These are phyloP conservation scores for Squalus acanthias DNA, from an alignment of 2,797 vertebrate species.

Conservation along the genomic window DNA sequence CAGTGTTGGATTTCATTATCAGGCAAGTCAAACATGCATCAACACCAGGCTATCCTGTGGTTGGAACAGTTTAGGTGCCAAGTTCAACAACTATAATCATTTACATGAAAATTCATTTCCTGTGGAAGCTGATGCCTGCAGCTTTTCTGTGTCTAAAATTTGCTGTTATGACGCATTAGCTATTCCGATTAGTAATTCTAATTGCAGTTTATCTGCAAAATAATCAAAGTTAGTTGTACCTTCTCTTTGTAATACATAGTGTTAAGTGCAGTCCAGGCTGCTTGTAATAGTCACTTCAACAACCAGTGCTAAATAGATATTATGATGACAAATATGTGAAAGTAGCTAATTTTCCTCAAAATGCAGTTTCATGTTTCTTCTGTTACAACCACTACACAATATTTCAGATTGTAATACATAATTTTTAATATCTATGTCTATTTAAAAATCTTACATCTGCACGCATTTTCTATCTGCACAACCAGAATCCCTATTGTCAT, in stretches of 20 bases:
- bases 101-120: conserved; percentile 4
- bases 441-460: background rate
- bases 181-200: conserved; percentile 11
- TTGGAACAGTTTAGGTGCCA: background rate
- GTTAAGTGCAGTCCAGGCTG: background rate
- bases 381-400: background rate
- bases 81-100: conserved; percentile 17
- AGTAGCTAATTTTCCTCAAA: background rate
- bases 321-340: background rate
- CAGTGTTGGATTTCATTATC: background rate
- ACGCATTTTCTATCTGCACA: background rate
- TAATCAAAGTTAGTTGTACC: background rate
- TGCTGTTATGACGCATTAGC: background rate
- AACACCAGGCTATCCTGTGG: background rate
- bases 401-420: background rate
- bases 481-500: background rate
- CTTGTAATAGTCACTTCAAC: background rate
- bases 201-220: conserved; percentile 21
- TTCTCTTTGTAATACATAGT: background rate
- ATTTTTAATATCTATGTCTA: background rate
- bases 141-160: background rate
- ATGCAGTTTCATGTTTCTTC: background rate
- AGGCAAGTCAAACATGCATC: background rate
- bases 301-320: background rate
- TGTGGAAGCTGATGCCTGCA: conserved; percentile 1